These are phyloP conservation scores for Neuroterus valhalla DNA, from an alignment of 1,140 invertebrate genomes.

Conservation along the genomic window DNA sequence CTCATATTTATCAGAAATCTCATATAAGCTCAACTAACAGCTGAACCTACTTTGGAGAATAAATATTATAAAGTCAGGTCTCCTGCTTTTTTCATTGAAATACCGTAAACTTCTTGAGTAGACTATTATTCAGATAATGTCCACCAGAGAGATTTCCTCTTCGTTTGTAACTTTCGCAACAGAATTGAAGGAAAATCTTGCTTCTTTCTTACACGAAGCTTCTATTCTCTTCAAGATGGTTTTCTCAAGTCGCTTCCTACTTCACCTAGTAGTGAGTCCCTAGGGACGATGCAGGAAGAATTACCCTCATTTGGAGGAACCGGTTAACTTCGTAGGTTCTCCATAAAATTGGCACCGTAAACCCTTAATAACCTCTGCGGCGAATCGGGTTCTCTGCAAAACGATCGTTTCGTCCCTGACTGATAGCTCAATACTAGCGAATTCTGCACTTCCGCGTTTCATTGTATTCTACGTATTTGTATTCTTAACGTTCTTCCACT, in stretches of 20 bases:
- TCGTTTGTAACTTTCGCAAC: too few relatives aligned
- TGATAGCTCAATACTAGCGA: slow-evolving; percentile 14
- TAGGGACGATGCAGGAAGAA: not conserved
- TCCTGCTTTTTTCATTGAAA: too few relatives aligned
- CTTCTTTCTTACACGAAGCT: not conserved
- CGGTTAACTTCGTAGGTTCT: not conserved
- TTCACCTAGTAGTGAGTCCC: not conserved
- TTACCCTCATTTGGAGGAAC: not conserved
- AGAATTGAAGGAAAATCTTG: not conserved
- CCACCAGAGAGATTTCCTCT: too few relatives aligned
- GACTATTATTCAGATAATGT: too few relatives aligned
- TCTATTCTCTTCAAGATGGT: not conserved
- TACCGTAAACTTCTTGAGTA: too few relatives aligned
- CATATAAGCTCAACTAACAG: too few relatives aligned
- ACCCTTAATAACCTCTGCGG: slow-evolving; percentile 27
- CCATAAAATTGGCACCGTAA: slow-evolving; percentile 15
- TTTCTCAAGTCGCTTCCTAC: not conserved
- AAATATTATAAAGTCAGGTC: too few relatives aligned
- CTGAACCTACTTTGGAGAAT: too few relatives aligned
- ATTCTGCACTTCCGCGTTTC: not conserved
- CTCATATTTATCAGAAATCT: too few relatives aligned
- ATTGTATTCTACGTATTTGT: slow-evolving; percentile 20
- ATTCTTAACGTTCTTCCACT: not conserved
- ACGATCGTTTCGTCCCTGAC: slow-evolving; percentile 13
- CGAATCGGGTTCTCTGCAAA: not conserved